Evolutionary conservation across 2,888 invertebrate species (phyloP), one percentile per base, ranked within the genome.

Genomic region (Calameuta pallipes): DNA sequence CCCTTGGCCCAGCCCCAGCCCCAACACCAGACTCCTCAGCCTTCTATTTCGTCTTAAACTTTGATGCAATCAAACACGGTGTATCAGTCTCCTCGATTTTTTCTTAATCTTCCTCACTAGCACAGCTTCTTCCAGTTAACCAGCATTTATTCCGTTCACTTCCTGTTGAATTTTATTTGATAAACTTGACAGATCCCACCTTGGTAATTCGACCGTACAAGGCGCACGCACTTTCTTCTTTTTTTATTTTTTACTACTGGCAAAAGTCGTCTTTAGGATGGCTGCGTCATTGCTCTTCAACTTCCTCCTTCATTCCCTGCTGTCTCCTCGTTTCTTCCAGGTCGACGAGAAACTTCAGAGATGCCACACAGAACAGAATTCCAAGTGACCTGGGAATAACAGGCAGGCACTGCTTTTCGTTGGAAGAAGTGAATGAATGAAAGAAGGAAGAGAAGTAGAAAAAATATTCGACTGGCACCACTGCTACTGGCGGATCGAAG

Each of bases 401-500:
- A 56, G 56, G 37, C 37, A 37, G 37, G 56, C 23, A 56, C 56
- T 56, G 56, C 23, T 56, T 56, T 56, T 23, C 56, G 56, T 56
- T 9, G 23, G 56, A 56, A 56, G 56, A 56, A 56, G 56, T 56
- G 56, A 56, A 56, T 56, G 56, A 56, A 56, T 56, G 56, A 56
- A 56, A 56, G 56, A 56, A 56, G 56, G 23, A 23, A 56, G 56
- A 56, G 56, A 56, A 56, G 56, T 23, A 56, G 56, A 56, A 1
- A 56, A 56, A 56, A 56, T 56, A 56, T 56, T 56, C 56, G 56
- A 56, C 23, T 37, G 56, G 2, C 23, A 56, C 23, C 56, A 56
- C 56, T 56, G 23, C 9, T 56, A 56, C 56, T 56, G 56, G 79
- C 83, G 80, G 84, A 87, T 87, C 87, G 85, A 85, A 89, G 87